Conservation (phyloP, 1,140 invertebrate genomes). For the Paracyclopina nana region DNA sequence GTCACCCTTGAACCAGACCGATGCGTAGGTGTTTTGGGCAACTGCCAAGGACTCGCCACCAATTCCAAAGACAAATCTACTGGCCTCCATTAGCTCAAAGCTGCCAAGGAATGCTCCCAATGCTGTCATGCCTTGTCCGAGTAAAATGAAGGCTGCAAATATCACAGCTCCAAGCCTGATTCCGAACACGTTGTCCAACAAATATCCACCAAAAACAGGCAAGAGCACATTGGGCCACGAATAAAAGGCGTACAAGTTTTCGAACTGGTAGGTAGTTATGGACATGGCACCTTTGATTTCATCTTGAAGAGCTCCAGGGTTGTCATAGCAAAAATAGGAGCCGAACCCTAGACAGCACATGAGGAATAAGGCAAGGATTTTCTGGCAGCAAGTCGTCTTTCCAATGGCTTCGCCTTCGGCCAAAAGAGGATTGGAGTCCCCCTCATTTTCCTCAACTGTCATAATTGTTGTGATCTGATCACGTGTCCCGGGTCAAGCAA, state of each 20-base stretch:
- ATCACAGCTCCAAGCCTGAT: conserved; percentile 76
- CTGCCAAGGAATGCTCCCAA: conserved; percentile 50
- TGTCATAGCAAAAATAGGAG: conserved; percentile 95
- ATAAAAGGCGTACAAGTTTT: conserved; percentile 77
- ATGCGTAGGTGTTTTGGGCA: conserved; percentile 93
- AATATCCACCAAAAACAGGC: conserved; percentile 84
- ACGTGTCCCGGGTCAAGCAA: too few species aligned
- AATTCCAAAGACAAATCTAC: conserved; percentile 90
- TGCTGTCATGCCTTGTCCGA: conserved; percentile 69
- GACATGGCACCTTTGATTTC: conserved; percentile 61
- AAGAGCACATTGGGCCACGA: conserved; percentile 93
- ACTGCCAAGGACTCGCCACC: conserved; percentile 87
- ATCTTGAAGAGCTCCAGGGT: conserved; percentile 65
- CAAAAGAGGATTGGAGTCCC: too few species aligned
- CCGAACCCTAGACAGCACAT: conserved; percentile 77
- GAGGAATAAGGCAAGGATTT: conserved; percentile 42
- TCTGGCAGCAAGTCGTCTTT: too few species aligned
- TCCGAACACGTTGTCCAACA: conserved; percentile 87
- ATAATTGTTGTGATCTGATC: too few species aligned
- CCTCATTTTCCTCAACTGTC: too few species aligned
- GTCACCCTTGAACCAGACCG: conserved; percentile 91
- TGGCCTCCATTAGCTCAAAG: conserved; percentile 76
- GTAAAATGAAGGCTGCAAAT: conserved; percentile 58
- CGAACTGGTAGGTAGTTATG: conserved; percentile 57
- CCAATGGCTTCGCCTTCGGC: too few species aligned